A percentile compares a stretch with the other conserved stretches of the same genome.
These are phyloP conservation scores for Orientallactaga sibirica DNA, from an alignment of 2,797 vertebrate species.

Conservation along the genomic window DNA sequence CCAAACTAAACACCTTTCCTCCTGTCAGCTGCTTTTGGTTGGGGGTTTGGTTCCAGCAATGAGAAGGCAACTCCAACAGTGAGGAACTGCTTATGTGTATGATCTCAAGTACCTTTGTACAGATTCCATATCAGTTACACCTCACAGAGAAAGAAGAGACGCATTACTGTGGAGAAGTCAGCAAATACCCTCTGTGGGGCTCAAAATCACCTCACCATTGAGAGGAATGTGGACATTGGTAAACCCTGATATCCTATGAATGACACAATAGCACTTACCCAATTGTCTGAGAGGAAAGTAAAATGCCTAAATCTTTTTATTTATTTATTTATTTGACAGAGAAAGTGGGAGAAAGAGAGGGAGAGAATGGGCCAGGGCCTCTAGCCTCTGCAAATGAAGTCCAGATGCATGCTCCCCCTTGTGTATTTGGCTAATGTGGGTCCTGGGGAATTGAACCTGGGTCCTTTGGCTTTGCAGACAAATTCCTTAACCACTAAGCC, in stretches of 20 bases:
- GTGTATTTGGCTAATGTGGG: too few relatives aligned
- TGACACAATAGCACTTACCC: neutral
- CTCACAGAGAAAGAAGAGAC: neutral
- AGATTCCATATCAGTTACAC: neutral
- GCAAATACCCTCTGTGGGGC: neutral
- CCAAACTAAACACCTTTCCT: too few relatives aligned
- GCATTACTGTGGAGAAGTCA: neutral
- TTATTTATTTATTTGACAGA: neutral
- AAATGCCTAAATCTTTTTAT: neutral
- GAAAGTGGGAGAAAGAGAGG: too few relatives aligned
- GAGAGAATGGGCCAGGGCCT: too few relatives aligned
- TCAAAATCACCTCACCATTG: neutral
- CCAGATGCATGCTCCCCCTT: too few relatives aligned
- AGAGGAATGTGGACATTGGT: neutral
- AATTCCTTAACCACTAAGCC: too few relatives aligned
- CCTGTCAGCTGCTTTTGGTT: too few relatives aligned
- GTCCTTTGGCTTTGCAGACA: too few relatives aligned
- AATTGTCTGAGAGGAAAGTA: neutral
- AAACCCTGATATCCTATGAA: neutral
- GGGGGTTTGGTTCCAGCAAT: too few relatives aligned
- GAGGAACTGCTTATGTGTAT: neutral
- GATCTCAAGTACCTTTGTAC: neutral
- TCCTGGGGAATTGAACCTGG: too few relatives aligned
- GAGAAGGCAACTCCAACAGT: neutral
- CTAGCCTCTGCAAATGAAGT: too few relatives aligned